Evolutionary conservation across 1,140 invertebrate species (phyloP).

Genomic region (Zaprionus gabonicus): DNA sequence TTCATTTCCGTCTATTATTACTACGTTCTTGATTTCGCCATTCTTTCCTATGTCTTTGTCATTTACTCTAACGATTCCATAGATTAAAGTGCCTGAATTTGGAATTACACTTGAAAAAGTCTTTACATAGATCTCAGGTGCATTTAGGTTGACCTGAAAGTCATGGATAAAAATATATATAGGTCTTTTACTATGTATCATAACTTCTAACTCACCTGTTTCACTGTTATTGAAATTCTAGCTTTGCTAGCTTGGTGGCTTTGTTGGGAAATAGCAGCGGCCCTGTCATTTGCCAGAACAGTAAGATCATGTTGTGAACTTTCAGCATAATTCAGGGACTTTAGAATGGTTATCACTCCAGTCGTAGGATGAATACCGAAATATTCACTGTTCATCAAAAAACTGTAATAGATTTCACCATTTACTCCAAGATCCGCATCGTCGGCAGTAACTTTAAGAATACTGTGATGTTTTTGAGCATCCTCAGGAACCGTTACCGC

Average conservation of each 20-base stretch:
- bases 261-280: conserved; percentile 87
- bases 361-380: conserved; percentile 97
- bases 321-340: conserved; percentile 90
- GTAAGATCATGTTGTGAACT: conserved; percentile 89
- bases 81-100: conserved; percentile 93
- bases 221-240: conserved; percentile 90
- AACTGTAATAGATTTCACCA: conserved; percentile 98
- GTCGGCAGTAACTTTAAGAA: conserved; percentile 92
- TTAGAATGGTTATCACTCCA: conserved; percentile 93
- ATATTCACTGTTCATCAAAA: conserved; percentile 91
- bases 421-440: conserved; percentile 97
- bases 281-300: conserved; percentile 93
- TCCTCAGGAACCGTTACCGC: conserved; percentile 95
- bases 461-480: conserved; percentile 91
- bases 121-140: conserved; percentile 92
- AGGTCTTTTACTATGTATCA: too few relatives aligned
- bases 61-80: conserved; percentile 93
- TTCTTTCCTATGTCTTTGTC: conserved; percentile 93
- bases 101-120: conserved; percentile 93
- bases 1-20: conserved; percentile 95
- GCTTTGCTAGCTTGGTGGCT: conserved; percentile 89
- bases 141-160: conserved; percentile 90
- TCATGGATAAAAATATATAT: not conserved
- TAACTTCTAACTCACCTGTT: conserved; percentile 72
- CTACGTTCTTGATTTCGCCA: conserved; percentile 92